These are phyloP conservation scores for Theocolax elegans DNA, from an alignment of 1,140 invertebrate genomes.

Conservation along the genomic window DNA sequence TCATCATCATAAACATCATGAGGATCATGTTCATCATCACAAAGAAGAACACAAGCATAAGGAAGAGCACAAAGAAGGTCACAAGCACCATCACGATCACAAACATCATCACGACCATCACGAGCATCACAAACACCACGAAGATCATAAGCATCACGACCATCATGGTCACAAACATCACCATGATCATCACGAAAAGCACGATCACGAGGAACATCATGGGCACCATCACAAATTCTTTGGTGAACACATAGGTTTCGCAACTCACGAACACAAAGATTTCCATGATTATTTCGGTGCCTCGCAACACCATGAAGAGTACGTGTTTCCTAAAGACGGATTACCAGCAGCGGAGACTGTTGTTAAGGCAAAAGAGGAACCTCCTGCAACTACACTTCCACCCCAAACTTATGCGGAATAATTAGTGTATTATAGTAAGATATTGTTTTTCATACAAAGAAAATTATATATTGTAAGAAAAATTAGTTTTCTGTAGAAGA, in stretches of 20 bases:
- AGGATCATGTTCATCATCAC: conserved; percentile 16
- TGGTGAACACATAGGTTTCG: neutral
- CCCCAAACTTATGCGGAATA: neutral
- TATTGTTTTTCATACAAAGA: neutral
- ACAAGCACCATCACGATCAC: conserved; percentile 21
- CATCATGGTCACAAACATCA: conserved; percentile 22
- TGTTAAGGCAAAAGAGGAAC: conserved; percentile 1
- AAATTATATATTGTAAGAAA: conserved; percentile 15
- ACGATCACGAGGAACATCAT: conserved; percentile 11
- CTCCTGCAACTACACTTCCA: neutral
- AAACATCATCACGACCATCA: conserved; percentile 11
- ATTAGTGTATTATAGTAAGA: neutral
- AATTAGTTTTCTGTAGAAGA: neutral
- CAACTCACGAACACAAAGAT: neutral
- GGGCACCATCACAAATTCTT: conserved; percentile 1
- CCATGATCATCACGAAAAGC: conserved; percentile 10
- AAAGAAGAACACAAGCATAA: conserved; percentile 24
- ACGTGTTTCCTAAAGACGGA: conserved; percentile 4
- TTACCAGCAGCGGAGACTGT: neutral
- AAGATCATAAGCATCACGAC: conserved; percentile 12
- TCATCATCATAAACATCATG: conserved; percentile 20
- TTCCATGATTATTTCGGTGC: neutral
- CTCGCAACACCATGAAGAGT: conserved; percentile 21
- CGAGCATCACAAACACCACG: neutral
- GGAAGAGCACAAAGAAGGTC: conserved; percentile 15